phyloP scores from a whole-genome alignment of 2,797 vertebrate species.

The Anas bernieri region DNA sequence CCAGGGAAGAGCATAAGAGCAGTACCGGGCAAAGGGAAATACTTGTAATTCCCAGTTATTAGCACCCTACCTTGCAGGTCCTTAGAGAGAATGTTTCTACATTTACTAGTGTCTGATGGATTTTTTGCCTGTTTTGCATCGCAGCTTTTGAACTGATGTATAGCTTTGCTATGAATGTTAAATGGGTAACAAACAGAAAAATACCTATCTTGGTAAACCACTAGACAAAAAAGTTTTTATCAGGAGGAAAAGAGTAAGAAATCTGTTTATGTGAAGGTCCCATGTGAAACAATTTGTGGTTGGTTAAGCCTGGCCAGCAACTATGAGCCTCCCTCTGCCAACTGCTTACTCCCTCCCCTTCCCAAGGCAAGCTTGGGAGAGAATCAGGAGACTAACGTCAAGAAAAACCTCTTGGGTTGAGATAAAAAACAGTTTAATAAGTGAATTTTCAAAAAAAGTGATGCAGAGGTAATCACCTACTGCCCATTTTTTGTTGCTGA shows the following conservation, averaged over 20 bases:
- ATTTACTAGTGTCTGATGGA: neutral
- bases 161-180: neutral
- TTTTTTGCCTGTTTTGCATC: neutral
- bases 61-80: neutral
- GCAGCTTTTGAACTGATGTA: neutral
- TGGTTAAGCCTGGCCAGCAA: neutral
- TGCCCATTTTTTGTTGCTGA: neutral
- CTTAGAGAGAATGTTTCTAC: neutral
- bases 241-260: neutral
- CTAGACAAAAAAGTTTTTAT: neutral
- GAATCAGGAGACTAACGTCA: neutral
- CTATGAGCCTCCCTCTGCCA: fast-evolving
- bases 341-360: neutral
- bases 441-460: neutral
- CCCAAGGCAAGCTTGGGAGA: neutral
- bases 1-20: neutral
- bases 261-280: neutral
- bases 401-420: neutral
- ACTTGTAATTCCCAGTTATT: neutral
- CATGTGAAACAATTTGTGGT: neutral
- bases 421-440: neutral
- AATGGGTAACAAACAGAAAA: neutral
- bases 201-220: neutral
- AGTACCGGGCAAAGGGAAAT: neutral
- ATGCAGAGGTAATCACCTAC: neutral